These are phyloP conservation scores for Amphibalanus amphitrite DNA, from an alignment of 1,140 invertebrate genomes.

Conservation along the genomic window DNA sequence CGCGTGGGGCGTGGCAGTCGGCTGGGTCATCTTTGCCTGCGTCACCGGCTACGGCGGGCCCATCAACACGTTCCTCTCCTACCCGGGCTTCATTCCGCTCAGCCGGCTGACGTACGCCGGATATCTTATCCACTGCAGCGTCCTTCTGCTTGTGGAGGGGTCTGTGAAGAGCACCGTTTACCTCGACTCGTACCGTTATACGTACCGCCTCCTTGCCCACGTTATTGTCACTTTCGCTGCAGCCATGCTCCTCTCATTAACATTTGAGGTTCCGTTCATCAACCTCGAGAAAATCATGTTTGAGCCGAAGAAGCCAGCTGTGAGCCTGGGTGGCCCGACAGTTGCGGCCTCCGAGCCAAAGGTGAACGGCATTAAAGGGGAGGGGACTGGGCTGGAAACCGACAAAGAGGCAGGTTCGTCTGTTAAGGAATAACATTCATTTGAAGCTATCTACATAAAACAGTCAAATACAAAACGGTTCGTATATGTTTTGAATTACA, in stretches of 20 bases:
- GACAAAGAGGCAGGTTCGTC: too few species aligned
- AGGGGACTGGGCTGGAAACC: too few species aligned
- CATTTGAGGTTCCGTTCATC: neutral
- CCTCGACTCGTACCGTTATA: neutral
- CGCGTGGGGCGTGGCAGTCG: slow-evolving; percentile 39
- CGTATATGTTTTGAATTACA: too few species aligned
- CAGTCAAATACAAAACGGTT: too few species aligned
- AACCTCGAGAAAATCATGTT: neutral
- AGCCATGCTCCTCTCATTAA: neutral
- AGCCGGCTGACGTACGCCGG: slow-evolving; percentile 75
- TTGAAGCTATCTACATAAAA: too few species aligned
- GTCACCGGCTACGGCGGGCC: slow-evolving; percentile 37
- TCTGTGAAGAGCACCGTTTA: neutral
- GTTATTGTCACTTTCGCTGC: neutral
- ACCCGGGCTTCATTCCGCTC: slow-evolving; percentile 59
- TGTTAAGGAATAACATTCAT: too few species aligned
- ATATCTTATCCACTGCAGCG: slow-evolving; percentile 56
- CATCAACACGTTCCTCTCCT: slow-evolving; percentile 54
- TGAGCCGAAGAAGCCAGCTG: neutral
- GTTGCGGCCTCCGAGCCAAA: too few species aligned
- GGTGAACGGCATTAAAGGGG: too few species aligned
- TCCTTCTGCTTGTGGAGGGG: neutral
- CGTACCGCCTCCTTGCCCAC: neutral
- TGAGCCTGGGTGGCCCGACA: too few species aligned
- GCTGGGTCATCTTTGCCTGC: slow-evolving; percentile 57